phyloP scores from a whole-genome alignment of 2,113 vertebrate species.

The Nasalis larvatus region DNA sequence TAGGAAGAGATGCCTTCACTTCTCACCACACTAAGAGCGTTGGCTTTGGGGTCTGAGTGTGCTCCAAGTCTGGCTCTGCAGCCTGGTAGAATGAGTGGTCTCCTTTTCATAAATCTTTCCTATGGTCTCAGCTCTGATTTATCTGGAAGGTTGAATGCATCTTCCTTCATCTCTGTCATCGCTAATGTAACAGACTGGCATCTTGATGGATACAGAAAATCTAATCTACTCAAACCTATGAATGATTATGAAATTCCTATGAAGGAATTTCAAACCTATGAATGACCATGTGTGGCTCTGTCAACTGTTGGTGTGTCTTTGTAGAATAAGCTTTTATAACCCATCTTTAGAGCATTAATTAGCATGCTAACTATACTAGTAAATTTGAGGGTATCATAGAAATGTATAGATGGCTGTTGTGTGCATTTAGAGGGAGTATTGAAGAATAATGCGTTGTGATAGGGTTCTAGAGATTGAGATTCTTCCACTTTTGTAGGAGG shows the following conservation, averaged over 20 bases:
- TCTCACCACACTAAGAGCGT: background rate
- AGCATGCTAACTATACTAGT: background rate
- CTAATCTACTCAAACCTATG: background rate
- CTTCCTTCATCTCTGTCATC: background rate
- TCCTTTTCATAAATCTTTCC: background rate
- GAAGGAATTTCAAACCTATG: background rate
- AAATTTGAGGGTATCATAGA: background rate
- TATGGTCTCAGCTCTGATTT: background rate
- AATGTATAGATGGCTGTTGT: background rate
- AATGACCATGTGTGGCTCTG: background rate
- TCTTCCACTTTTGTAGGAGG: background rate
- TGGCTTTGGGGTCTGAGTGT: background rate
- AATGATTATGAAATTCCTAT: background rate
- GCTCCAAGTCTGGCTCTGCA: background rate
- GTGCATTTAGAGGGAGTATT: background rate
- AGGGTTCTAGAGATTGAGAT: background rate
- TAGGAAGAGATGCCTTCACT: background rate
- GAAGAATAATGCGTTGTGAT: background rate
- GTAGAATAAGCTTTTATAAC: background rate
- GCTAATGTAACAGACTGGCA: background rate
- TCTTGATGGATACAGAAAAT: background rate
- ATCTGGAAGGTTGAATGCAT: background rate
- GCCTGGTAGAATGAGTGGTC: background rate
- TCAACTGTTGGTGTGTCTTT: background rate
- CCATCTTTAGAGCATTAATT: background rate